These are phyloP conservation scores for Asbolus verrucosus DNA, from an alignment of 1,140 invertebrate species.

Conservation along the genomic window DNA sequence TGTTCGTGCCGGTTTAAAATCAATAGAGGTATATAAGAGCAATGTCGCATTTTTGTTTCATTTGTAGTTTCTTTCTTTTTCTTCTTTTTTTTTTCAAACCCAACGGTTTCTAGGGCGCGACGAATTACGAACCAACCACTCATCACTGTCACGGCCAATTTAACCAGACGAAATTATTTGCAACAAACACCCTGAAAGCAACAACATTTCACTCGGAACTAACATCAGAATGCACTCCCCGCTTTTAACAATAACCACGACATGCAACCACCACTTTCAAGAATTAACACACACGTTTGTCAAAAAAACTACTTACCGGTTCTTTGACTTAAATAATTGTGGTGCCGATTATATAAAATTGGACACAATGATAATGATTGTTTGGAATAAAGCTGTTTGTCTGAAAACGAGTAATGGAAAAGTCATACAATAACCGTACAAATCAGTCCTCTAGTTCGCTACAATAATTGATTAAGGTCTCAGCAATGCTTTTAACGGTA, in stretches of 20 bases:
- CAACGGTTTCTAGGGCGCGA: not conserved
- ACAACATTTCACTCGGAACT: slow-evolving; percentile 16
- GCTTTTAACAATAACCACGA: slow-evolving; percentile 9
- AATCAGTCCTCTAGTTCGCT: slow-evolving; percentile 2
- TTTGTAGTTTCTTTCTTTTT: slow-evolving; percentile 22
- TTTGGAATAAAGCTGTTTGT: not conserved
- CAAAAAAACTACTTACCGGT: no score
- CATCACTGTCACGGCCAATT: slow-evolving; percentile 21
- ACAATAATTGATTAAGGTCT: slow-evolving; percentile 30
- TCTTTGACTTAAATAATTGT: no score
- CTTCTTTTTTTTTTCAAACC: not conserved
- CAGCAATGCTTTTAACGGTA: slow-evolving; percentile 16
- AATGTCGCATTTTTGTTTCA: slow-evolving; percentile 30
- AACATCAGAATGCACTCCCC: slow-evolving; percentile 23
- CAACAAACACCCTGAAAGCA: slow-evolving; percentile 17
- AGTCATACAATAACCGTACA: slow-evolving; percentile 18
- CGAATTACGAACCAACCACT: slow-evolving; percentile 13
- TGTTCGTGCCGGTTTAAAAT: slow-evolving; percentile 27
- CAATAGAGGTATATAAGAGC: slow-evolving; percentile 28
- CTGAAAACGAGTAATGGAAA: slow-evolving; percentile 1
- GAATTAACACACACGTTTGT: not conserved
- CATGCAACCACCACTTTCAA: not conserved
- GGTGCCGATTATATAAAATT: slow-evolving; percentile 9
- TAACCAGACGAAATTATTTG: slow-evolving; percentile 24
- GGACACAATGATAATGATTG: not conserved